These are phyloP conservation scores for Ryuthela nishihirai DNA, from an alignment of 2,888 invertebrate genomes.

Conservation along the genomic window DNA sequence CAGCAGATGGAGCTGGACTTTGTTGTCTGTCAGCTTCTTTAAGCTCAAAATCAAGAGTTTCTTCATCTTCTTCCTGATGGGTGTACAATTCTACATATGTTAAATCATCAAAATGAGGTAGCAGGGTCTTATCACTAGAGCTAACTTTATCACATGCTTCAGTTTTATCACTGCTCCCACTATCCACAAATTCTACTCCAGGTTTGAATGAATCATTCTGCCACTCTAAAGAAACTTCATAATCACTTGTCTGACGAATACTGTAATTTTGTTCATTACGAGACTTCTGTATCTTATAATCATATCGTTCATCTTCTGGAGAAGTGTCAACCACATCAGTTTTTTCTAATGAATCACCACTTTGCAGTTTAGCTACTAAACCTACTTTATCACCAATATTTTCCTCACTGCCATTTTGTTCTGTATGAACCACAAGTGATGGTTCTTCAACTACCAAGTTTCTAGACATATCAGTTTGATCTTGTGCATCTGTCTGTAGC, in stretches of 20 bases:
- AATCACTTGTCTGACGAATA: too few species aligned
- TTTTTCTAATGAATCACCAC: slow-evolving; percentile 27
- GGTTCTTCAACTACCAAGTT: too few species aligned
- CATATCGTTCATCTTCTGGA: slow-evolving; percentile 38
- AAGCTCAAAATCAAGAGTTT: slow-evolving; percentile 62
- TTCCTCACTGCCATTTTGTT: too few species aligned
- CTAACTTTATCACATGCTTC: slow-evolving; percentile 15
- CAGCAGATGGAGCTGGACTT: slow-evolving; percentile 47
- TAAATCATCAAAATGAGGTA: slow-evolving; percentile 26
- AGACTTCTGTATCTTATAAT: slow-evolving; percentile 11
- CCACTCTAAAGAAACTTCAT: not conserved
- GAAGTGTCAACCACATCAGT: slow-evolving; percentile 32
- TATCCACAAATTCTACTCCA: not conserved
- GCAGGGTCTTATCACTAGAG: slow-evolving; percentile 5
- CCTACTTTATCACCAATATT: slow-evolving; percentile 8
- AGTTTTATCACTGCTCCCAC: not conserved
- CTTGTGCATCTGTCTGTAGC: too few species aligned
- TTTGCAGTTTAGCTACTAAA: slow-evolving; percentile 18
- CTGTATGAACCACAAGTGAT: too few species aligned
- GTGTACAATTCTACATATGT: slow-evolving; percentile 51
- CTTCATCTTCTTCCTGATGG: slow-evolving; percentile 65
- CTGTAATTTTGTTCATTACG: slow-evolving; percentile 5
- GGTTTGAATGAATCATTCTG: not conserved
- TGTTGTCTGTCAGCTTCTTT: slow-evolving; percentile 46
- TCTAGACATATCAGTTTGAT: too few species aligned